Evolutionary conservation across 2,113 vertebrate genomes (phyloP).

Genomic region (Phainopepla nitens): DNA sequence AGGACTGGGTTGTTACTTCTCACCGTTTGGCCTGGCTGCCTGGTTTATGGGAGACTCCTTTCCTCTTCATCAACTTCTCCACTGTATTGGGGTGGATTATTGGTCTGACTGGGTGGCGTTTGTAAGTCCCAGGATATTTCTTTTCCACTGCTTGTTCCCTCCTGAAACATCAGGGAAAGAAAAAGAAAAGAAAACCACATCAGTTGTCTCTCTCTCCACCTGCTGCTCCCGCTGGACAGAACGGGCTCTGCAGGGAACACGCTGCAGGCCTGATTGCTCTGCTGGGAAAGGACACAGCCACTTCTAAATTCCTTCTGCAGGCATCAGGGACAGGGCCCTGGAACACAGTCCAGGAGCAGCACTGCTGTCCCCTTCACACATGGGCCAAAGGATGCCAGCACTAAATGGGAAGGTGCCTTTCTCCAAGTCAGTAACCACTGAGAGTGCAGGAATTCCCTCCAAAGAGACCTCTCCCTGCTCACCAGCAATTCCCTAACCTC

Average conservation of each 20-base stretch:
- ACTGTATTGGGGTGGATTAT: constrained; percentile 93
- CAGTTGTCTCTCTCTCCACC: neutral
- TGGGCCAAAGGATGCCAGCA: neutral
- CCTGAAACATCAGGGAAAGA: constrained; percentile 61
- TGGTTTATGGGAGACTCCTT: constrained; percentile 85
- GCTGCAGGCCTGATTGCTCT: neutral
- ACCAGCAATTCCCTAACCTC: neutral
- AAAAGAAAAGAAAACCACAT: neutral
- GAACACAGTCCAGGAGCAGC: neutral
- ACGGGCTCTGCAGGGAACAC: neutral
- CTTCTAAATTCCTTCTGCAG: neutral
- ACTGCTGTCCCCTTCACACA: neutral
- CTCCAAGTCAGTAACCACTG: neutral
- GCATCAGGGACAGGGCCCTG: neutral
- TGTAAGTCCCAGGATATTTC: constrained; percentile 94
- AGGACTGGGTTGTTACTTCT: neutral
- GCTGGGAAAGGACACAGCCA: neutral
- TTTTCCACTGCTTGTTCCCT: constrained; percentile 97
- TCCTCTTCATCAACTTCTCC: constrained; percentile 96
- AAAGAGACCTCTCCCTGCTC: neutral
- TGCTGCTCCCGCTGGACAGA: neutral
- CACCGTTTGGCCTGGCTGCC: constrained; percentile 87
- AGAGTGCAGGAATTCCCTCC: neutral
- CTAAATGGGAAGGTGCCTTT: neutral
- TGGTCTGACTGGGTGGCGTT: constrained; percentile 90